Evolutionary conservation across 2,888 invertebrate genomes (phyloP), one percentile per base, ranked within the genome.

Genomic region (Aphelenchoides bicaudatus): DNA sequence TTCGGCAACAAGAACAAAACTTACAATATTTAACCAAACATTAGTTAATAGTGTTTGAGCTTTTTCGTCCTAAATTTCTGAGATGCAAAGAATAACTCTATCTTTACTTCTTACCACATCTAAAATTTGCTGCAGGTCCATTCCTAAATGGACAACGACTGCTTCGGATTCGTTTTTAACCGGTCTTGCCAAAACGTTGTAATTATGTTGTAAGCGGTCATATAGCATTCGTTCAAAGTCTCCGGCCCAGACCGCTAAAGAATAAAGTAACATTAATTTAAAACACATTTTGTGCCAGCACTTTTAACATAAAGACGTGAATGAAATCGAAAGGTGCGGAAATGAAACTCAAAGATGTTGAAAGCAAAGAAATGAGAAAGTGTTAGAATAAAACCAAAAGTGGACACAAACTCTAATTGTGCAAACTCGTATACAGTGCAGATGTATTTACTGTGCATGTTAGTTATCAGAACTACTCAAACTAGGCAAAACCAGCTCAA

Each of bases 21-120:
- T 30, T 48, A n/a, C 31, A 90, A 92, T 86, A 85, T 91, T 90
- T 82, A 92, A 87, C 92, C 92, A 93, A 84, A 91, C 89, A 86
- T 92, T 93, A 83, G 91, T 91, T 82, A 91, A 90, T 84, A 93
- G 88, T 84, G 93, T 91, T 87, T 92, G 92, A 85, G 91, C 92
- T 87, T 93, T 94, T 87, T 94, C 94, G 85, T 94, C 93, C n/a
- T n/a, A n/a, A n/a, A n/a, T n/a, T 93, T 94, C 87, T 83, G 87
- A 85, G 84, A 86, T 83, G 84, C 19, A 23, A 29, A 59, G 30
- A 46, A 10, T 19, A 30, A 59, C 8, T 2, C 1, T 23, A 3
- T 1, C 27, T 48, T 49, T 27, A 66, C 82, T n/a, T n/a, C n/a
- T n/a, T n/a, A n/a, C n/a, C 68, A 82, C 80, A 59, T 82, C 82